phyloP scores from a whole-genome alignment of 2,113 vertebrate genomes.

The Ciconia maguari region DNA sequence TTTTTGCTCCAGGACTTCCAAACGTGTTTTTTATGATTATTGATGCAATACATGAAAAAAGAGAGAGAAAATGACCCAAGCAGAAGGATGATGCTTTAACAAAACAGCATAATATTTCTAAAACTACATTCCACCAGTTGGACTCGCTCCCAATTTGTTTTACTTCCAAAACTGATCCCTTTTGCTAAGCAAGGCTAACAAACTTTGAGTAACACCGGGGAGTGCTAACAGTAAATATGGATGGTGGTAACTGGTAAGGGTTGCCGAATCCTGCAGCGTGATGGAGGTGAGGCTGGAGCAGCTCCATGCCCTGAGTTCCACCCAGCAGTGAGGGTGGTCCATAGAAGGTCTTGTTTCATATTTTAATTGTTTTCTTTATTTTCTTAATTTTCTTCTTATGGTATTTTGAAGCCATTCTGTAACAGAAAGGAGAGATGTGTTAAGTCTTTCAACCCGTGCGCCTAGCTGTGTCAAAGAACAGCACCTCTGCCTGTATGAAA shows the following conservation, averaged over 20 bases:
- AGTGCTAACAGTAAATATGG: neutral
- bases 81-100: neutral
- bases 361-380: neutral
- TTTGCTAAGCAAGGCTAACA: neutral
- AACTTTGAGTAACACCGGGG: neutral
- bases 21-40: neutral
- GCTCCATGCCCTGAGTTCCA: neutral
- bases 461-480: neutral
- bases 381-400: neutral
- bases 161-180: neutral
- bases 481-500: neutral
- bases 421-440: neutral
- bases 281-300: neutral
- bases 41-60: neutral
- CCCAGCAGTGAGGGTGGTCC: neutral
- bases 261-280: fast-evolving
- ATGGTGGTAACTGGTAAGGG: neutral
- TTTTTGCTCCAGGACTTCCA: neutral
- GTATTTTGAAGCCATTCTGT: neutral
- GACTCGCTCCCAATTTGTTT: neutral
- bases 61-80: neutral
- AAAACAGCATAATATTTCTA: neutral
- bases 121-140: neutral
- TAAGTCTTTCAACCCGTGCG: neutral
- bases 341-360: neutral